Conservation (phyloP, 2,888 invertebrate genomes). For the Chelonus formosanus region DNA sequence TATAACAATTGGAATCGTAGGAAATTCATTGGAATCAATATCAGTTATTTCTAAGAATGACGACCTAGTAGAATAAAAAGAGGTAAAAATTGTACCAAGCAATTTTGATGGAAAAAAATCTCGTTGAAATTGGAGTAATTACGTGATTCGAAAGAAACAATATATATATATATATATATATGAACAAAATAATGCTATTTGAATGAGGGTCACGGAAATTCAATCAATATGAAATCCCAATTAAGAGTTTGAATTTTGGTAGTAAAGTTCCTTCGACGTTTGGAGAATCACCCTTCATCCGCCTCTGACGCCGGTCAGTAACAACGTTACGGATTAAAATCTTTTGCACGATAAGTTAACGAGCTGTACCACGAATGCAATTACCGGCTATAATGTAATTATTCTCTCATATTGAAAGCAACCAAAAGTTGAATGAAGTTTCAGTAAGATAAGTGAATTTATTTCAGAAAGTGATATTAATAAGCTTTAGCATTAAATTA, state of each 20-base stretch:
- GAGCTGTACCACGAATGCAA: constrained; percentile 52
- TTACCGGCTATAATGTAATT: constrained; percentile 50
- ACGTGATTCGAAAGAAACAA: no score
- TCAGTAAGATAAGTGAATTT: constrained; percentile 20
- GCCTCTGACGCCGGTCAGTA: constrained; percentile 41
- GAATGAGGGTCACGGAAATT: no score
- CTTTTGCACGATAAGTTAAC: constrained; percentile 54
- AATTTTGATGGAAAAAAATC: no score
- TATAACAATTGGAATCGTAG: no score
- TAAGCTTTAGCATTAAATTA: constrained; percentile 2
- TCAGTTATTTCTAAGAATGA: no score
- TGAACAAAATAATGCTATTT: no score
- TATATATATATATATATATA: no score
- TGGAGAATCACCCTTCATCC: constrained; percentile 7
- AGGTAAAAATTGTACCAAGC: no score
- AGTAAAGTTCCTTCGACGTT: no score
- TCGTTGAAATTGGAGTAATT: no score
- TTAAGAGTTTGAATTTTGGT: constrained; percentile 5
- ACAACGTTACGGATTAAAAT: constrained; percentile 50
- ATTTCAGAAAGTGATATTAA: constrained; percentile 12
- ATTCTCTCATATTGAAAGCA: constrained; percentile 45
- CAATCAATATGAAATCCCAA: constrained; percentile 2
- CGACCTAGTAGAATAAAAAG: no score
- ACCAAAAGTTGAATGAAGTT: constrained; percentile 22
- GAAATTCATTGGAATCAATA: no score